Percentiles rank a stretch among this genome's conserved stretches.
phyloP scores from a whole-genome alignment of 2,888 invertebrate genomes.

The Eupithecia pulchellata region DNA sequence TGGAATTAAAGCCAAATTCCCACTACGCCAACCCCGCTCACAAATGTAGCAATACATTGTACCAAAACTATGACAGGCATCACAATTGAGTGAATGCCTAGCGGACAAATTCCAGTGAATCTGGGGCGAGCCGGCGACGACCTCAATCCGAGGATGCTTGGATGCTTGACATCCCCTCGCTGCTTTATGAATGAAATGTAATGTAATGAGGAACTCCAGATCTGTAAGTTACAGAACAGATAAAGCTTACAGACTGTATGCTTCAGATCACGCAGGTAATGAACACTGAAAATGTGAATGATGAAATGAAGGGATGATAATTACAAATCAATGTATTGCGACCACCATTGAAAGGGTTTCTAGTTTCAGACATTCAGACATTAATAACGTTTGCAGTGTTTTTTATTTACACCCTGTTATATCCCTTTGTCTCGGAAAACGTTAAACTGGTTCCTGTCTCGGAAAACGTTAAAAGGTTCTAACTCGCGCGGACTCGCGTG shows the following conservation, averaged over 20 bases:
- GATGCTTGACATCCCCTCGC: constrained; percentile 57
- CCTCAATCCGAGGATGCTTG: constrained; percentile 50
- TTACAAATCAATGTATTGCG: neutral
- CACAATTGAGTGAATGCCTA: constrained; percentile 22
- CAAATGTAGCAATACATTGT: neutral
- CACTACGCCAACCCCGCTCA: neutral
- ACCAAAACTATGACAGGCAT: constrained; percentile 15
- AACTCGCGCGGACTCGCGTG: too few relatives aligned
- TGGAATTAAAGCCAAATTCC: neutral
- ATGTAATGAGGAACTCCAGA: constrained; percentile 27
- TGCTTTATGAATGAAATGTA: constrained; percentile 41
- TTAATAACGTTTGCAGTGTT: neutral
- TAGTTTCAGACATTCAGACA: neutral
- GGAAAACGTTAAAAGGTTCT: too few relatives aligned
- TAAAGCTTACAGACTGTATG: neutral
- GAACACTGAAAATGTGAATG: too few relatives aligned
- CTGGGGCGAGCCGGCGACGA: constrained; percentile 52
- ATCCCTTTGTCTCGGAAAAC: too few relatives aligned
- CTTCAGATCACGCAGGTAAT: constrained; percentile 2
- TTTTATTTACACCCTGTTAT: too few relatives aligned
- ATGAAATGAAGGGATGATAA: neutral
- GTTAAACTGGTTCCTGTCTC: too few relatives aligned
- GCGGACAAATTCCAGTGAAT: constrained; percentile 45
- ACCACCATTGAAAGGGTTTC: neutral
- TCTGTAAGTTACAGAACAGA: neutral